Percentiles rank a stretch among this genome's conserved stretches.
Conservation (phyloP, 2,113 vertebrate species). For the Callochromis pleurospilus region DNA sequence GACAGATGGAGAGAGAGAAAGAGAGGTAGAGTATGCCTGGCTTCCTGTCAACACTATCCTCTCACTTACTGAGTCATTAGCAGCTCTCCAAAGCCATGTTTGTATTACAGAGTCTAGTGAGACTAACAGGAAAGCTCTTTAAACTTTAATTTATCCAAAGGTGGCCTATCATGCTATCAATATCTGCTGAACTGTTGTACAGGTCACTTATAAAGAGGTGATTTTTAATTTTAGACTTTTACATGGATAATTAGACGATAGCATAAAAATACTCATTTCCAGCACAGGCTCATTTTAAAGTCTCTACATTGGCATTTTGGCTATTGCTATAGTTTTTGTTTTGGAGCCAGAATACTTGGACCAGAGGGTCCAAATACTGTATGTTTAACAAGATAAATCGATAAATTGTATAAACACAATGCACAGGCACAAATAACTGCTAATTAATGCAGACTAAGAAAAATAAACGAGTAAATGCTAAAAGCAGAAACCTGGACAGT, state of each 20-base stretch:
- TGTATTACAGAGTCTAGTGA: background rate
- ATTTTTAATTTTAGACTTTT: background rate
- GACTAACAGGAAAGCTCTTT: background rate
- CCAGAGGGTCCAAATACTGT: background rate
- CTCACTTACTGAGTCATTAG: background rate
- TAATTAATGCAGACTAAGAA: background rate
- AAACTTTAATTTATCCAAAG: background rate
- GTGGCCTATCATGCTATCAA: background rate
- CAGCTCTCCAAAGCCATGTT: background rate
- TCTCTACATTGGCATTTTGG: background rate
- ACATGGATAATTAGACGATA: background rate
- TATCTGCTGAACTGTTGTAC: background rate
- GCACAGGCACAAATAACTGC: background rate
- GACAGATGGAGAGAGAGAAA: background rate
- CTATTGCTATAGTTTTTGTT: background rate
- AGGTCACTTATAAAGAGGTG: background rate
- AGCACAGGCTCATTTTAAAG: background rate
- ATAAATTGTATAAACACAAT: background rate
- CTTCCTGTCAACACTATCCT: slow-evolving; percentile 13
- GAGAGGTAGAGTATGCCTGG: background rate
- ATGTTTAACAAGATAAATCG: background rate
- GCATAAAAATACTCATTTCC: background rate
- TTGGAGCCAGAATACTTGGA: background rate
- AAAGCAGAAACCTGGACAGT: background rate
- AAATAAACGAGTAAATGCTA: background rate